Conservation (phyloP, 2,888 invertebrate species). For the Sceliomorpha sp. region DNA sequence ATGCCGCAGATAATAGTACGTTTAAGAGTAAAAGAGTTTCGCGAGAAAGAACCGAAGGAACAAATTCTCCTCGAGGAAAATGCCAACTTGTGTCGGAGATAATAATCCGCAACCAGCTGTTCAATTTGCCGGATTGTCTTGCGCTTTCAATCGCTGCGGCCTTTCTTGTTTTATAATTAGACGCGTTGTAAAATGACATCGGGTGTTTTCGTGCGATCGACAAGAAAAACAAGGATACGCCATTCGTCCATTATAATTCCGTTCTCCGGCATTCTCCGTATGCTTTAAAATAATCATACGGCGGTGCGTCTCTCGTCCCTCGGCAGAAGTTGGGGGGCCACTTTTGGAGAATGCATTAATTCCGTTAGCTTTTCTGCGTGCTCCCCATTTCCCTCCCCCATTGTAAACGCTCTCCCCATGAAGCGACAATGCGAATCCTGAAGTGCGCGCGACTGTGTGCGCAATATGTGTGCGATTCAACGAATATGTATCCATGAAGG, state of each 20-base stretch:
- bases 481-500: conserved; percentile 22
- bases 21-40: too few relatives aligned
- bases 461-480: conserved; percentile 24
- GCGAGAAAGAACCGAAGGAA: too few relatives aligned
- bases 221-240: conserved; percentile 4
- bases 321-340: conserved; percentile 46
- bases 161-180: too few relatives aligned
- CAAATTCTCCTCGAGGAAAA: too few relatives aligned
- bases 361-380: conserved; percentile 62
- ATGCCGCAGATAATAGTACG: too few relatives aligned
- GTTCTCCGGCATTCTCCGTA: conserved; percentile 5
- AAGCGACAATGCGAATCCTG: conserved; percentile 60
- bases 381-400: conserved; percentile 56
- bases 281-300: conserved; percentile 50
- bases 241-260: background rate
- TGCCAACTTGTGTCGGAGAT: too few relatives aligned
- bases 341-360: conserved; percentile 66
- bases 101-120: too few relatives aligned
- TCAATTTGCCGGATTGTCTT: too few relatives aligned
- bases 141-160: too few relatives aligned
- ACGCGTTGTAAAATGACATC: background rate
- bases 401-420: conserved; percentile 62
- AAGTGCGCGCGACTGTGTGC: conserved; percentile 31
- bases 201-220: background rate
- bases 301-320: conserved; percentile 19